Base-by-base conservation (phyloP, 2,113 vertebrate genomes). In the Eidolon helvum region DNA sequence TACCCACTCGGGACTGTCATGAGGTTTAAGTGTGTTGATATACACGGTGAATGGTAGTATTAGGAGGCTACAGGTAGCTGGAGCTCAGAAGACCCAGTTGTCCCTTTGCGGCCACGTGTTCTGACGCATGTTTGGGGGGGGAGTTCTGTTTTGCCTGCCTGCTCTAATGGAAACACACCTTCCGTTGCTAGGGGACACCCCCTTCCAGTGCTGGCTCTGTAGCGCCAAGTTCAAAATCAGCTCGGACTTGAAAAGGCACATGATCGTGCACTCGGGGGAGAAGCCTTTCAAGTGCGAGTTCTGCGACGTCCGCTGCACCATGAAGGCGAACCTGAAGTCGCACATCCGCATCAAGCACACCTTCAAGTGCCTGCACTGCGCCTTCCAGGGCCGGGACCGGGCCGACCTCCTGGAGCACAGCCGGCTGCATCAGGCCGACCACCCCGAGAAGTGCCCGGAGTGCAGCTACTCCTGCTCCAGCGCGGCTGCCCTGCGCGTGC, bases 201-300 rank as follows among this genome's bases (percentile, higher is more conserved):
- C 99, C 22, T 99, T 99, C 98, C 99, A 99, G 96, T 99, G 99
- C 98, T 99, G 99, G 87, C 97, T 99, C 96, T 99, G 99, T 84
- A 99, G 99, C 8, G 99, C 99, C 84, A 99, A 99, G 97, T 99
- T 99, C 98, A 99, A 99, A 98, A 99, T 99, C 98, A 99, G 99
- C 98, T 99, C 99, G 0, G 99, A 99, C 98, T 98, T 99, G 98
- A 99, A 99, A 98, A 98, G 99, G 90, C 99, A 99, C 98, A 97
- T 99, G 97, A 99, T 99, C 24, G 99, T 99, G 75, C 99, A 99
- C 98, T 99, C 99, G 0, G 99, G 99, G 2, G 99, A 99, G 97
- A 99, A 99, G 90, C 99, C 99, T 0, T 99, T 99, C 98, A 99
- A 99, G 53, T 99, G 99, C 40, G 99, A 99, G 93, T 99, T 99